Evolutionary conservation across 2,113 vertebrate genomes (phyloP).

Genomic region (Oriolus oriolus): DNA sequence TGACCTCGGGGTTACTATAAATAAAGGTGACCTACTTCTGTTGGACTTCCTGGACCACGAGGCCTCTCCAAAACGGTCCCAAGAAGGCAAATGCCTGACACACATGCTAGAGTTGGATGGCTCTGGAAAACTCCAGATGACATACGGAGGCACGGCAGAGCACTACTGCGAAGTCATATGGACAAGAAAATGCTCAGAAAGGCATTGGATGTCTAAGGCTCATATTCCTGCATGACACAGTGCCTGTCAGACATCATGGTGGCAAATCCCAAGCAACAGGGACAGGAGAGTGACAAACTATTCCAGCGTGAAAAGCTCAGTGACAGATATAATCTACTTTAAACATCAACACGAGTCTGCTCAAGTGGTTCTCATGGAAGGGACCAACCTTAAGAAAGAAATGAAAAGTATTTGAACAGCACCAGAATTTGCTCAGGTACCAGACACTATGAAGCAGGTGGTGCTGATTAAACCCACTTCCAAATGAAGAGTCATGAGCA

Average conservation of each 20-base stretch:
- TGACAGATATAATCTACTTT: not conserved
- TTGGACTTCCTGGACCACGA: not conserved
- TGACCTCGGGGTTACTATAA: not conserved
- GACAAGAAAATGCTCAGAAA: not conserved
- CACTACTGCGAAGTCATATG: not conserved
- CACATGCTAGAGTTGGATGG: not conserved
- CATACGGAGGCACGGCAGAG: not conserved
- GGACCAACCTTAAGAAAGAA: not conserved
- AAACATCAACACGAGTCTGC: not conserved
- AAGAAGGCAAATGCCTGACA: not conserved
- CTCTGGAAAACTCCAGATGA: not conserved
- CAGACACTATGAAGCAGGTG: not conserved
- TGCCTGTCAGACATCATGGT: not conserved
- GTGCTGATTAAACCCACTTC: not conserved
- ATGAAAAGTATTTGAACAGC: not conserved
- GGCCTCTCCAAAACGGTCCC: not conserved
- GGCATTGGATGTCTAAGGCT: not conserved
- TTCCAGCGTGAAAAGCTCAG: not conserved
- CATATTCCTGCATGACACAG: not conserved
- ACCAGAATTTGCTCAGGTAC: not conserved
- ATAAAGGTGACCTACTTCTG: not conserved
- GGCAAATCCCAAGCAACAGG: not conserved
- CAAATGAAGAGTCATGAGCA: not conserved
- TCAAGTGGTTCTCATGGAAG: not conserved
- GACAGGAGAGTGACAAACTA: not conserved